Conservation (phyloP, 2,888 invertebrate genomes). For the Eupelmus urozonus region DNA sequence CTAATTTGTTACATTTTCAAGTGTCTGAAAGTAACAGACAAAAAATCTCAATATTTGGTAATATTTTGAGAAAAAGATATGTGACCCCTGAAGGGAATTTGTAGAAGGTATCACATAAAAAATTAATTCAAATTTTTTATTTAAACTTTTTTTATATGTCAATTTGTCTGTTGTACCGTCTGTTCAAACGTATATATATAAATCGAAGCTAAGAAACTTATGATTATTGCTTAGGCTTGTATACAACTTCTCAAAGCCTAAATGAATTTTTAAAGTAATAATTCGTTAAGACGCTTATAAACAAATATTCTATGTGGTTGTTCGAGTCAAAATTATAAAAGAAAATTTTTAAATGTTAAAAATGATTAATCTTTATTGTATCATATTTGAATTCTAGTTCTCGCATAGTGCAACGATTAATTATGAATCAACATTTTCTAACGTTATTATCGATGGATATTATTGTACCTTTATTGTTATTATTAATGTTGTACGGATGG, state of each 20-base stretch:
- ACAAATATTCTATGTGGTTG: constrained; percentile 45
- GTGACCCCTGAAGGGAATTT: constrained; percentile 17
- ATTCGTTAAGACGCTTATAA: constrained; percentile 44
- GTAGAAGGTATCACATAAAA: constrained; percentile 26
- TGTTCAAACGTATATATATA: constrained; percentile 7
- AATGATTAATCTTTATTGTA: constrained; percentile 36
- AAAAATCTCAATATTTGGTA: constrained; percentile 28
- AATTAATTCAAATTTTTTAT: constrained; percentile 35
- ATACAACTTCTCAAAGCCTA: constrained; percentile 28
- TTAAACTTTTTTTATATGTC: constrained; percentile 28
- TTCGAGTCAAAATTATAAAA: constrained; percentile 44
- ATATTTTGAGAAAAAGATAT: constrained; percentile 40
- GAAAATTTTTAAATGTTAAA: constrained; percentile 46
- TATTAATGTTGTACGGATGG: constrained; percentile 38
- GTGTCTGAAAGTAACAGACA: background rate
- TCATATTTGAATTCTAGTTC: constrained; percentile 44
- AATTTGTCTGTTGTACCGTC: constrained; percentile 34
- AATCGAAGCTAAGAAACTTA: constrained; percentile 28
- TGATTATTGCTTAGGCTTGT: constrained; percentile 23
- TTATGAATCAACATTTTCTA: constrained; percentile 44
- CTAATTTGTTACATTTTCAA: background rate
- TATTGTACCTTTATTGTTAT: constrained; percentile 56
- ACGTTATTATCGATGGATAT: constrained; percentile 47
- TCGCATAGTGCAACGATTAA: constrained; percentile 45
- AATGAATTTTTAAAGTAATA: constrained; percentile 10